A percentile compares a stretch with the other conserved stretches of the same genome.
Conservation (phyloP, 2,797 vertebrate species). For the Danio tinwini region DNA sequence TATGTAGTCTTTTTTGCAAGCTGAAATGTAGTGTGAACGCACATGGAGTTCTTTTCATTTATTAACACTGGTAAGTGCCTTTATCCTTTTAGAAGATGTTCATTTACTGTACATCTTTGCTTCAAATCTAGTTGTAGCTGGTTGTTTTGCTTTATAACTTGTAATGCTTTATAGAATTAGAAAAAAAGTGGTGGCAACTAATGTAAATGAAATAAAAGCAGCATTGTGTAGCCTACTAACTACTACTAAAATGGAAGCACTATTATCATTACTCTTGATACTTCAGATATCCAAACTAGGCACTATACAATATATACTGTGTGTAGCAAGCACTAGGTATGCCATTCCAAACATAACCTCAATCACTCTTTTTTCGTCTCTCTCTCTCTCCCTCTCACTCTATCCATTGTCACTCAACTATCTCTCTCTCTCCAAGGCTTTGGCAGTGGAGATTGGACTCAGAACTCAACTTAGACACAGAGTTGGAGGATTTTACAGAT, state of each 20-base stretch:
- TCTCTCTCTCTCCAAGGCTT: slow-evolving; percentile 78
- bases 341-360: neutral
- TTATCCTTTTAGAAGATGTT: no score
- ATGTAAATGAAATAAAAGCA: no score
- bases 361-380: slow-evolving; percentile 5
- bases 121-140: no score
- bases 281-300: slow-evolving; percentile 5
- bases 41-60: no score
- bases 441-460: slow-evolving; percentile 70
- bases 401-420: slow-evolving; percentile 51
- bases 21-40: no score
- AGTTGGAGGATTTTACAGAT: slow-evolving; percentile 87
- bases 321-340: neutral
- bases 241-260: neutral
- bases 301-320: neutral
- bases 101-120: no score
- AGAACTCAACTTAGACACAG: slow-evolving; percentile 84
- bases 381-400: no score
- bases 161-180: no score
- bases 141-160: no score
- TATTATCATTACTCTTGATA: neutral
- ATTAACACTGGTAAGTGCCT: no score
- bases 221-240: neutral
- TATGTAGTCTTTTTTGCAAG: no score
- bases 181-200: no score